Evolutionary conservation across 2,888 invertebrate species (phyloP).

Genomic region (Pterobdella sp.): DNA sequence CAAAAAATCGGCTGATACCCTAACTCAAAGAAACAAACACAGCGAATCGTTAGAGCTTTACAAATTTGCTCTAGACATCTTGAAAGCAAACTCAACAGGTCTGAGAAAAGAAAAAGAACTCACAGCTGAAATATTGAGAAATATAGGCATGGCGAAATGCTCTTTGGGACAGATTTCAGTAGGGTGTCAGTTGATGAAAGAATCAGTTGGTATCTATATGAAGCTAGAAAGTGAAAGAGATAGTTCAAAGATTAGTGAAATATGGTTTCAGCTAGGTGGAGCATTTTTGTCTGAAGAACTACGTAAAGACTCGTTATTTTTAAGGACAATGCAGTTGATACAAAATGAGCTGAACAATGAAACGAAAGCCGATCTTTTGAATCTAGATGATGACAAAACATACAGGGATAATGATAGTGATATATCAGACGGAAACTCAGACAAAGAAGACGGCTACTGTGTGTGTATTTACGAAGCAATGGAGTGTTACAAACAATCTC

Average conservation of each 20-base stretch:
- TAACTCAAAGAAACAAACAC: slow-evolving; percentile 21
- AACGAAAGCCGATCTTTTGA: slow-evolving; percentile 21
- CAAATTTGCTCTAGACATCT: slow-evolving; percentile 35
- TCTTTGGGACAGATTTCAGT: slow-evolving; percentile 44
- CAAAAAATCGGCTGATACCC: slow-evolving; percentile 25
- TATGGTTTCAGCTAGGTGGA: slow-evolving; percentile 46
- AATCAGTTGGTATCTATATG: slow-evolving; percentile 40
- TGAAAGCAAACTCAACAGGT: slow-evolving; percentile 27
- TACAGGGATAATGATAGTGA: slow-evolving; percentile 21
- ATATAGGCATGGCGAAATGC: slow-evolving; percentile 45
- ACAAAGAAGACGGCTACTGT: slow-evolving; percentile 28
- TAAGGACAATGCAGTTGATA: slow-evolving; percentile 42
- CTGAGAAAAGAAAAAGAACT: slow-evolving; percentile 19
- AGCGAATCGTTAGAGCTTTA: slow-evolving; percentile 34
- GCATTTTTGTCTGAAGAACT: slow-evolving; percentile 45
- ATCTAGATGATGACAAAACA: slow-evolving; percentile 7
- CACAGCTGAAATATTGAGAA: slow-evolving; percentile 43
- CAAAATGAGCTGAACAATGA: slow-evolving; percentile 38
- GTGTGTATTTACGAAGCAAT: slow-evolving; percentile 44
- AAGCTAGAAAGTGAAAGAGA: slow-evolving; percentile 17
- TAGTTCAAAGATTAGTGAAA: slow-evolving; percentile 41
- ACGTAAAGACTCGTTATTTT: slow-evolving; percentile 44
- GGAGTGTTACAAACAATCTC: slow-evolving; percentile 45
- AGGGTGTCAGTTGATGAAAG: slow-evolving; percentile 45
- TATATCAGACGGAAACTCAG: slow-evolving; percentile 3